Evolutionary conservation across 2,888 invertebrate species (phyloP).

Genomic region (Ichneumoninae sp.): DNA sequence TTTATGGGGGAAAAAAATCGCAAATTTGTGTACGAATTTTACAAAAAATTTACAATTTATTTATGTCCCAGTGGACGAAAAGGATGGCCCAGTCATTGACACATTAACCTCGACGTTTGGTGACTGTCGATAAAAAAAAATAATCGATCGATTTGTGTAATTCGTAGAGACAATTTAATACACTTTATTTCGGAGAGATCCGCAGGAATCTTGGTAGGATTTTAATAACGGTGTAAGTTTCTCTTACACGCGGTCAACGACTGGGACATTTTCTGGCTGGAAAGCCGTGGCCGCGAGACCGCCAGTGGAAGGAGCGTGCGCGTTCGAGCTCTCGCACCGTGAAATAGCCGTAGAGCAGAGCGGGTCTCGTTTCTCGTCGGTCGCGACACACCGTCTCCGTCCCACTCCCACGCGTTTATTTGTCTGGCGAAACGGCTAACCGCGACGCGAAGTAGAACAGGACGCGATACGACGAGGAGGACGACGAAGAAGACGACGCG

Average conservation of each 20-base stretch:
- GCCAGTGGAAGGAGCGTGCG: slow-evolving; percentile 12
- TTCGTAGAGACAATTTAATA: not conserved
- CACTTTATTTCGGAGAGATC: not conserved
- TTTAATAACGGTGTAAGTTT: not conserved
- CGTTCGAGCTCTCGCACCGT: slow-evolving; percentile 35
- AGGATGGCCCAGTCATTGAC: no score
- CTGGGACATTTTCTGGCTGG: not conserved
- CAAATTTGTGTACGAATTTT: not conserved
- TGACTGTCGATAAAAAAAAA: no score
- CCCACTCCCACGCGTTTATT: slow-evolving; percentile 49
- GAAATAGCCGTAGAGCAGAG: slow-evolving; percentile 27
- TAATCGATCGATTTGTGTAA: not conserved
- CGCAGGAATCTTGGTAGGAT: not conserved
- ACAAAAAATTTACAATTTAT: not conserved
- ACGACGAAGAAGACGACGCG: slow-evolving; percentile 37
- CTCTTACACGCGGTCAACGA: not conserved
- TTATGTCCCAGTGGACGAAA: no score
- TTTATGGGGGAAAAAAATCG: not conserved
- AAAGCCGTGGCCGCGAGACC: not conserved
- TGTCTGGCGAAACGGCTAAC: slow-evolving; percentile 51
- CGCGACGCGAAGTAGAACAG: slow-evolving; percentile 48
- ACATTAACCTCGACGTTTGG: no score
- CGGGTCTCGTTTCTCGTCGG: slow-evolving; percentile 36
- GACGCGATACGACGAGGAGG: slow-evolving; percentile 40
- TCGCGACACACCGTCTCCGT: slow-evolving; percentile 21